These are phyloP conservation scores for Pontoporia blainvillei DNA, from an alignment of 2,113 vertebrate species.

Conservation along the genomic window DNA sequence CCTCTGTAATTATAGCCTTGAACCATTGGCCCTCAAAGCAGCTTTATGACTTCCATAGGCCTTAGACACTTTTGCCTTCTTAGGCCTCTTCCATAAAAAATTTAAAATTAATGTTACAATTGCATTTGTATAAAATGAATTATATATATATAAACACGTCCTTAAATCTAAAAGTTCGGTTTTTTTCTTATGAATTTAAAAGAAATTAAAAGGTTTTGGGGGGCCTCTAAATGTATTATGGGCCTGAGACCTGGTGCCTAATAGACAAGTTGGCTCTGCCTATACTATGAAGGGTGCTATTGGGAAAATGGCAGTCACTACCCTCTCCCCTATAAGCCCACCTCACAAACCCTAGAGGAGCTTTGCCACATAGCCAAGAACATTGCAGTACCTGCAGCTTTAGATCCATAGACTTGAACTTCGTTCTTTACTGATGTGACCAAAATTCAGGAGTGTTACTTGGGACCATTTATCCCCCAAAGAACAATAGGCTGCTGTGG, in stretches of 20 bases:
- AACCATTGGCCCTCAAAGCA: not conserved
- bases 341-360: not conserved
- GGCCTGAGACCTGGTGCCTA: not conserved
- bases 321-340: no score
- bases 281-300: not conserved
- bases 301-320: no score
- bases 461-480: not conserved
- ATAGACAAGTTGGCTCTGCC: not conserved
- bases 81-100: not conserved
- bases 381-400: not conserved
- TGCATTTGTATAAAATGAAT: not conserved
- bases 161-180: not conserved
- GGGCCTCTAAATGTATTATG: not conserved
- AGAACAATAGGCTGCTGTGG: not conserved
- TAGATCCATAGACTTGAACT: not conserved
- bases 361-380: not conserved
- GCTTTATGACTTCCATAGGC: not conserved
- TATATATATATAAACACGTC: not conserved
- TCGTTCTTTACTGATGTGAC: not conserved
- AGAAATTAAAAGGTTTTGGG: slow-evolving; percentile 3
- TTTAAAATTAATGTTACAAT: not conserved
- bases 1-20: not conserved
- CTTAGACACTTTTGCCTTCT: not conserved
- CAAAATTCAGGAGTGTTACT: not conserved
- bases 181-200: slow-evolving; percentile 15